These are phyloP conservation scores for Hexactinellida sp. DNA, from an alignment of 37 sponge, comb jelly and placozoan species.

Conservation along the genomic window DNA sequence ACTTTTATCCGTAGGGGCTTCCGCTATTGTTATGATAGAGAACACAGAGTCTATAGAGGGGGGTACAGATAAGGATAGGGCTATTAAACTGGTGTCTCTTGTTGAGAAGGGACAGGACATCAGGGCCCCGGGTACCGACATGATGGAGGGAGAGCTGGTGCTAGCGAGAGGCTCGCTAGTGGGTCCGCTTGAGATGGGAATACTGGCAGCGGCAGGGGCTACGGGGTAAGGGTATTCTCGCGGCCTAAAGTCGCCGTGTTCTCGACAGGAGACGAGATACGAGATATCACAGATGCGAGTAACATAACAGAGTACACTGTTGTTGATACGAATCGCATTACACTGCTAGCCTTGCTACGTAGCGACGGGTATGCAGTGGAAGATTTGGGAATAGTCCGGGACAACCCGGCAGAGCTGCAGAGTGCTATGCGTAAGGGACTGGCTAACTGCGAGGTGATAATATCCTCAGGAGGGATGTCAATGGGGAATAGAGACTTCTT, in stretches of 20 bases:
- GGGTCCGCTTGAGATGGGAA: conserved; percentile 70
- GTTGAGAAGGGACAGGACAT: not conserved
- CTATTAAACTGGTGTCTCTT: not conserved
- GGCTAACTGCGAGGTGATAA: conserved; percentile 48
- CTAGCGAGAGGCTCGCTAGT: conserved; percentile 40
- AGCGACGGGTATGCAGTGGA: conserved; percentile 31
- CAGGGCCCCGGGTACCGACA: conserved; percentile 81
- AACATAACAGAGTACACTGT: not conserved
- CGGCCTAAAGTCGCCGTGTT: conserved; percentile 62
- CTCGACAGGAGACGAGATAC: conserved; percentile 92
- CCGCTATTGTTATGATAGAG: conserved; percentile 97
- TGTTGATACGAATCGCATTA: conserved; percentile 38
- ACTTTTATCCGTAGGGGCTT: conserved; percentile 79
- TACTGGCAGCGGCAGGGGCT: conserved; percentile 69
- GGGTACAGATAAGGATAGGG: conserved; percentile 59
- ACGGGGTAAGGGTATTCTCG: conserved; percentile 32
- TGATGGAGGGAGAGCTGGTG: conserved; percentile 50
- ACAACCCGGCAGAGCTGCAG: conserved; percentile 35
- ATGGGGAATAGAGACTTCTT: conserved; percentile 97
- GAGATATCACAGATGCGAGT: not conserved
- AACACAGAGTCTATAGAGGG: conserved; percentile 79
- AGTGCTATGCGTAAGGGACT: conserved; percentile 28
- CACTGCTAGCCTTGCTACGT: conserved; percentile 35
- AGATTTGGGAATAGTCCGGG: conserved; percentile 64
- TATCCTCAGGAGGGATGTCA: conserved; percentile 94